Percentiles rank a stretch among this genome's conserved stretches.
These are phyloP conservation scores for Coracias cyanogaster DNA, from an alignment of 2,797 vertebrate species.

Conservation along the genomic window DNA sequence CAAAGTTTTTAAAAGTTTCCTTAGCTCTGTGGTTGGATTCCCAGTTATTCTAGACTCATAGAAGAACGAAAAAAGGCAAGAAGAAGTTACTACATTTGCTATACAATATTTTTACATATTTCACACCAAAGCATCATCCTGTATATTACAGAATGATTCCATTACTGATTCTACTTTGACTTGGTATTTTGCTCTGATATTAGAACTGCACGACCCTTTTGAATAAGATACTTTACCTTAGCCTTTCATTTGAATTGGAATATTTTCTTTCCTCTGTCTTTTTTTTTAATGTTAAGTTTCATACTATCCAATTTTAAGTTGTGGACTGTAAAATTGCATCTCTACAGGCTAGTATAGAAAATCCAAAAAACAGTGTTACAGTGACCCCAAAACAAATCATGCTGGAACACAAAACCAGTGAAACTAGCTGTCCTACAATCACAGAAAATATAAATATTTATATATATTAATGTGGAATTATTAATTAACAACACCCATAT, in stretches of 20 bases:
- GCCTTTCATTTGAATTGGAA: background rate
- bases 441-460: conserved; percentile 8
- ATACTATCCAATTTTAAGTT: background rate
- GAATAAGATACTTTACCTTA: background rate
- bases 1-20: conserved; percentile 40
- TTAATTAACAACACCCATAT: background rate
- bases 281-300: background rate
- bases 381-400: background rate
- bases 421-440: background rate
- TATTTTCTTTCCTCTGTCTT: background rate
- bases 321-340: background rate
- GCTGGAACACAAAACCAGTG: conserved; percentile 48
- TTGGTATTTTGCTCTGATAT: background rate
- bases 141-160: background rate
- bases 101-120: background rate
- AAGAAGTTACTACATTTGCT: background rate
- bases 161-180: background rate
- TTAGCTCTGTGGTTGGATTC: conserved; percentile 11
- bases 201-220: background rate
- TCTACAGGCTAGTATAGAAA: background rate
- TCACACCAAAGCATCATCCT: background rate
- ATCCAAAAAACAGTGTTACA: conserved; percentile 39
- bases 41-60: conserved; percentile 22
- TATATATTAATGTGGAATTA: background rate
- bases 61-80: conserved; percentile 1